phyloP scores from a whole-genome alignment of 2,888 invertebrate species.

The Metalampra italica region DNA sequence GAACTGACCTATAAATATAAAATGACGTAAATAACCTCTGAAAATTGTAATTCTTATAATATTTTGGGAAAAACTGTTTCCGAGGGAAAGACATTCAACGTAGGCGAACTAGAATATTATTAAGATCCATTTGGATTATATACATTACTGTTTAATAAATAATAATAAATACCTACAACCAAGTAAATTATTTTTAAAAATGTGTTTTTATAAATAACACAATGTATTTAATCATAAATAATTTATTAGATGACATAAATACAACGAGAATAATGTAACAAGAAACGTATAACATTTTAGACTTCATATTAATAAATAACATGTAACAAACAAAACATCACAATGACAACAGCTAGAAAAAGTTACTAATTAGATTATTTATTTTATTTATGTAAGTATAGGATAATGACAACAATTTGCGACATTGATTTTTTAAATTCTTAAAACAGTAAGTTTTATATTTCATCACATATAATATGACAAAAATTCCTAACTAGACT shows the following conservation, averaged over 20 bases:
- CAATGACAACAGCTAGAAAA: constrained; percentile 55
- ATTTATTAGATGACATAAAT: constrained; percentile 66
- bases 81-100: too few species aligned
- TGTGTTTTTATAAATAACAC: background rate
- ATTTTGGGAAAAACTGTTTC: too few species aligned
- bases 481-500: background rate
- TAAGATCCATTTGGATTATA: too few species aligned
- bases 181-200: background rate
- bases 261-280: constrained; percentile 67
- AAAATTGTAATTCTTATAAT: too few species aligned
- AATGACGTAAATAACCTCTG: too few species aligned
- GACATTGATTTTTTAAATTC: constrained; percentile 5
- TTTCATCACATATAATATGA: background rate
- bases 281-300: constrained; percentile 60
- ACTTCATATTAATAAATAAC: constrained; percentile 52
- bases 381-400: constrained; percentile 17
- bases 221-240: constrained; percentile 27
- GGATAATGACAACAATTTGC: constrained; percentile 25
- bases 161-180: too few species aligned
- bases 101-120: too few species aligned
- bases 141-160: too few species aligned
- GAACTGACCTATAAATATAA: too few species aligned
- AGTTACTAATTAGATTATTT: constrained; percentile 49
- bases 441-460: background rate
- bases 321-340: constrained; percentile 50